These are phyloP conservation scores for Heliconius charithonia DNA, from an alignment of 2,888 invertebrate genomes.

Conservation along the genomic window DNA sequence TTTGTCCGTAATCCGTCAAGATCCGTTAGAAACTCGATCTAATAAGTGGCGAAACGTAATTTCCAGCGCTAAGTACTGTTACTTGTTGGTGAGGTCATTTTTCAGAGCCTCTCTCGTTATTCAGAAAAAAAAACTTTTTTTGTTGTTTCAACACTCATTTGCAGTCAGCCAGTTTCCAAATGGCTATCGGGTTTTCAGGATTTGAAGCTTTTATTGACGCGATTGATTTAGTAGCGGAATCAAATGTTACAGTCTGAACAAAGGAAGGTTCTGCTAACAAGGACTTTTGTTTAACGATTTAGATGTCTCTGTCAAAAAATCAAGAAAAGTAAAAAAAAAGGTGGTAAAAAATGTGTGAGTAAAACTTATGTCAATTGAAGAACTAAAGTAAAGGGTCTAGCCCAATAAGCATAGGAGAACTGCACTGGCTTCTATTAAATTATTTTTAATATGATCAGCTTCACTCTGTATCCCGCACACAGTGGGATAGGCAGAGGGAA, in stretches of 20 bases:
- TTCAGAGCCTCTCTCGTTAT: conserved; percentile 36
- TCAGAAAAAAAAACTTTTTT: conserved; percentile 22
- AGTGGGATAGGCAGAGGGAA: too few relatives aligned
- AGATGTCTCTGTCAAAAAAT: neutral
- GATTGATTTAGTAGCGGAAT: conserved; percentile 15
- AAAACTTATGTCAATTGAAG: too few relatives aligned
- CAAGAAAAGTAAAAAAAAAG: too few relatives aligned
- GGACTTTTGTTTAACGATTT: neutral
- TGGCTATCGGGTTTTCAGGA: conserved; percentile 26
- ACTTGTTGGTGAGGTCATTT: conserved; percentile 43
- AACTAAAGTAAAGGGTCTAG: too few relatives aligned
- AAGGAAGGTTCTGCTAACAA: conserved; percentile 16
- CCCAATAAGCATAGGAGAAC: too few relatives aligned
- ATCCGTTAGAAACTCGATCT: conserved; percentile 51
- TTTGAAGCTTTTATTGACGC: conserved; percentile 31
- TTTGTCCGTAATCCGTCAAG: conserved; percentile 55
- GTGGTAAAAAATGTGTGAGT: too few relatives aligned
- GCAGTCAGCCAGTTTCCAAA: conserved; percentile 28
- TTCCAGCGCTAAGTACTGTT: conserved; percentile 41
- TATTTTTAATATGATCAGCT: too few relatives aligned
- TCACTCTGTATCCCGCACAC: too few relatives aligned
- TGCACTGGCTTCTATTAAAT: too few relatives aligned
- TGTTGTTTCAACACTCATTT: conserved; percentile 32
- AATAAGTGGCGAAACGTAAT: conserved; percentile 43
- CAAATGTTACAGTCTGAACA: conserved; percentile 7